phyloP scores from a whole-genome alignment of 2,797 vertebrate species.

The Cyprinodon diabolis region DNA sequence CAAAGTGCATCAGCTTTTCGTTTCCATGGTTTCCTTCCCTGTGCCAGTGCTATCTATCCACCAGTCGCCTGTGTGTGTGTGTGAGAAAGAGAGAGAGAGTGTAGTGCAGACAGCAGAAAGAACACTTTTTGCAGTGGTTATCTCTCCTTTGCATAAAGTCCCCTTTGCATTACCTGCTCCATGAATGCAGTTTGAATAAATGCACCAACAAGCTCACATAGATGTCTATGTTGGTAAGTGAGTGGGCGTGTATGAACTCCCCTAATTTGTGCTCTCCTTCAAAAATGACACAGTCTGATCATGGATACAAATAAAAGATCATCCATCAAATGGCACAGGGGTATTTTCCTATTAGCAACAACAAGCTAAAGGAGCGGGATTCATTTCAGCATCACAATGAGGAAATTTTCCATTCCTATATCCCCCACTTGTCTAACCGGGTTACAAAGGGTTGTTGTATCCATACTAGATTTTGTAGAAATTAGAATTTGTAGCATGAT shows the following conservation, averaged over 20 bases:
- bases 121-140: conserved; percentile 70
- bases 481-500: conserved; percentile 24
- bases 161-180: conserved; percentile 68
- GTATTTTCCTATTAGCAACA: conserved; percentile 56
- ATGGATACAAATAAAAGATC: conserved; percentile 47
- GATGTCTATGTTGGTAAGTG: conserved; percentile 61
- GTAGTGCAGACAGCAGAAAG: conserved; percentile 21
- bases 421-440: conserved; percentile 16
- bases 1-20: conserved; percentile 77
- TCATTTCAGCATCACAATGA: conserved; percentile 53
- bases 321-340: conserved; percentile 47
- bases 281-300: conserved; percentile 64
- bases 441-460: conserved; percentile 31
- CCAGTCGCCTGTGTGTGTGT: conserved; percentile 46
- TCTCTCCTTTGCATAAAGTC: conserved; percentile 76
- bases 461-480: conserved; percentile 20
- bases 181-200: conserved; percentile 70
- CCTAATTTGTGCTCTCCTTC: conserved; percentile 69
- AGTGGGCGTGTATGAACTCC: conserved; percentile 68
- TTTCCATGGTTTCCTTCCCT: conserved; percentile 78
- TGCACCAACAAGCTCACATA: conserved; percentile 59
- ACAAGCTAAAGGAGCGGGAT: conserved; percentile 45
- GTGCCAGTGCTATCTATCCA: conserved; percentile 71
- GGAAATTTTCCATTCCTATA: conserved; percentile 36
- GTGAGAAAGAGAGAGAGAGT: conserved; percentile 33